A percentile compares a stretch with the other conserved stretches of the same genome.
Evolutionary conservation across 2,797 vertebrate genomes (phyloP).

Genomic region (Trachurus trachurus): DNA sequence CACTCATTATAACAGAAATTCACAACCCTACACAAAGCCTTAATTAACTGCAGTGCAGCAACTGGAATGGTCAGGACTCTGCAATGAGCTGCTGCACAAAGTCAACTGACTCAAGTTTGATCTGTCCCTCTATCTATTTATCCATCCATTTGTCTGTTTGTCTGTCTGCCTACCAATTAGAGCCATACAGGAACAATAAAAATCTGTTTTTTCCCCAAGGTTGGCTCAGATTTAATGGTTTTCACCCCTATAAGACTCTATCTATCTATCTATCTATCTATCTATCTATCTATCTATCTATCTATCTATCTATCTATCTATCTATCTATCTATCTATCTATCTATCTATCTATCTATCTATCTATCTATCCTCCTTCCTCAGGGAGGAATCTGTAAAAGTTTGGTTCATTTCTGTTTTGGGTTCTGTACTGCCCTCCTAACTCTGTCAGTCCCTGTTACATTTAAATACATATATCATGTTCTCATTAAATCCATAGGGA

Average conservation of each 20-base stretch:
- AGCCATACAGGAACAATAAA: too few relatives aligned
- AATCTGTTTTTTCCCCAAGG: too few relatives aligned
- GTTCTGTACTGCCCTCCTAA: neutral
- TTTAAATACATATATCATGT: conserved; percentile 33
- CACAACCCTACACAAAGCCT: conserved; percentile 34
- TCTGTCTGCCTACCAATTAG: neutral
- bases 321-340: too few relatives aligned
- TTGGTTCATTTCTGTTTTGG: neutral
- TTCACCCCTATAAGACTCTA: too few relatives aligned
- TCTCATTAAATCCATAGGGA: conserved; percentile 15
- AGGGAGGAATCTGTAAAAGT: neutral
- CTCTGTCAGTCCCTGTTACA: conserved; percentile 2
- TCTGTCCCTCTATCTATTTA: neutral
- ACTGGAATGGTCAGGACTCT: conserved; percentile 33
- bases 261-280: too few relatives aligned
- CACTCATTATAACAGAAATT: conserved; percentile 55
- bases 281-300: too few relatives aligned
- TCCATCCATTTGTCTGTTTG: neutral
- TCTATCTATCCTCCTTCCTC: neutral
- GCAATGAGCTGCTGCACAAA: conserved; percentile 38
- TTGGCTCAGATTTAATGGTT: too few relatives aligned
- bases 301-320: too few relatives aligned
- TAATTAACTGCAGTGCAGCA: conserved; percentile 64
- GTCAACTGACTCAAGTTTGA: neutral
- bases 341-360: neutral